Evolutionary conservation across 1,140 invertebrate species (phyloP).

Genomic region (Vanessa atalanta): DNA sequence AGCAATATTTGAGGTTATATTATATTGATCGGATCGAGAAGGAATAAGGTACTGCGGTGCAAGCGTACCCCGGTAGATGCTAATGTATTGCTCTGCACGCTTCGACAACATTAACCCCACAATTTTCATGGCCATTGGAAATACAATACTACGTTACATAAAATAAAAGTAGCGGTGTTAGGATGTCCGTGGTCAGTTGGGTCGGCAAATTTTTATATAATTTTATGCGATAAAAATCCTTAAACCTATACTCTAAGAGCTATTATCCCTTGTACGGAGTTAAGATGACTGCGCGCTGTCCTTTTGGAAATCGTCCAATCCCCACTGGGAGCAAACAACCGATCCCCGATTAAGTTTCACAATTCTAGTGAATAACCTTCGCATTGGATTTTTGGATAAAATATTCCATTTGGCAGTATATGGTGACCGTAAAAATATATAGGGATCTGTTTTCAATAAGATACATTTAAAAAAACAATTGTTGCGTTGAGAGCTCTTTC

Average conservation of each 20-base stretch:
- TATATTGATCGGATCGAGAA: background rate
- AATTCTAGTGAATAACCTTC: conserved; percentile 38
- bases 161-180: conserved; percentile 37
- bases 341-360: conserved; percentile 39
- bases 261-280: conserved; percentile 6
- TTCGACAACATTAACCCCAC: conserved; percentile 23
- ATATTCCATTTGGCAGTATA: conserved; percentile 23
- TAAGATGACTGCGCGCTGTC: background rate
- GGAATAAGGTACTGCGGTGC: background rate
- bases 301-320: conserved; percentile 34
- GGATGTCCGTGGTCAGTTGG: conserved; percentile 29
- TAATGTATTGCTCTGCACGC: conserved; percentile 6
- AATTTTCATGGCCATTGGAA: conserved; percentile 30
- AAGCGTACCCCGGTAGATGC: background rate
- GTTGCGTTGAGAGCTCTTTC: background rate
- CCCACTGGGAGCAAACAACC: conserved; percentile 27
- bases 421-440: conserved; percentile 2
- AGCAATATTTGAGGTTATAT: too few species aligned
- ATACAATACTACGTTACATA: conserved; percentile 37
- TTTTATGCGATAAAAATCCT: conserved; percentile 21
- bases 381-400: conserved; percentile 37
- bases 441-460: conserved; percentile 4
- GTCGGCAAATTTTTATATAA: background rate
- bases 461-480: conserved; percentile 1
- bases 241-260: conserved; percentile 3